Percentiles rank a stretch among this genome's conserved stretches.
Conservation (phyloP, 2,888 invertebrate genomes). For the Steinernema carpocapsae region DNA sequence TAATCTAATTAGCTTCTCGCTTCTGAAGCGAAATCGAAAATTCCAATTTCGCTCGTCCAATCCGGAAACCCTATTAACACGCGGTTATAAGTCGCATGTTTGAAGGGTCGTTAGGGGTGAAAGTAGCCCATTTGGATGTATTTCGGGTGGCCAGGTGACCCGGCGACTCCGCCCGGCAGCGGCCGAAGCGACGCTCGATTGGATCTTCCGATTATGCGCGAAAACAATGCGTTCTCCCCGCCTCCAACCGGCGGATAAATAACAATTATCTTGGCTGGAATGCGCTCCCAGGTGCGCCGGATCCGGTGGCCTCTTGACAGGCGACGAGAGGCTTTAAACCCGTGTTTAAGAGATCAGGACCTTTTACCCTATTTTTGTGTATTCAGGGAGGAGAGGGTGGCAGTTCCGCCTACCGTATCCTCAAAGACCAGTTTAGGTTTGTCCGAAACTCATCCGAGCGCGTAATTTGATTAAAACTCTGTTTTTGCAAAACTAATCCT, state of each 20-base stretch:
- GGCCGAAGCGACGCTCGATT: slow-evolving; percentile 2
- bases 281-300: slow-evolving; percentile 2
- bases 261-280: slow-evolving; percentile 9
- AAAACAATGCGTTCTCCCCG: slow-evolving; percentile 7
- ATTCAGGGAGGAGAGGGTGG: not conserved
- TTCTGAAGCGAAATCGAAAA: too few relatives aligned
- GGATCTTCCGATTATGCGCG: slow-evolving; percentile 22
- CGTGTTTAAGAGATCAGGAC: too few relatives aligned
- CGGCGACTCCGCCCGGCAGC: not conserved
- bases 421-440: not conserved
- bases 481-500: not conserved
- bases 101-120: not conserved
- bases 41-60: not conserved
- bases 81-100: not conserved
- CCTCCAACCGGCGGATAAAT: not conserved
- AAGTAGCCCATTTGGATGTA: not conserved
- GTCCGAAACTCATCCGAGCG: not conserved
- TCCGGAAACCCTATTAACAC: not conserved
- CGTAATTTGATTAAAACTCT: not conserved
- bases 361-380: too few relatives aligned
- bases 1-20: too few relatives aligned
- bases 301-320: not conserved
- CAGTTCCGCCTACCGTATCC: not conserved
- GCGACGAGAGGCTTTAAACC: too few relatives aligned
- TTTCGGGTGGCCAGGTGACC: not conserved